Evolutionary conservation across 2,888 invertebrate species (phyloP).

Genomic region (Boloria selene): DNA sequence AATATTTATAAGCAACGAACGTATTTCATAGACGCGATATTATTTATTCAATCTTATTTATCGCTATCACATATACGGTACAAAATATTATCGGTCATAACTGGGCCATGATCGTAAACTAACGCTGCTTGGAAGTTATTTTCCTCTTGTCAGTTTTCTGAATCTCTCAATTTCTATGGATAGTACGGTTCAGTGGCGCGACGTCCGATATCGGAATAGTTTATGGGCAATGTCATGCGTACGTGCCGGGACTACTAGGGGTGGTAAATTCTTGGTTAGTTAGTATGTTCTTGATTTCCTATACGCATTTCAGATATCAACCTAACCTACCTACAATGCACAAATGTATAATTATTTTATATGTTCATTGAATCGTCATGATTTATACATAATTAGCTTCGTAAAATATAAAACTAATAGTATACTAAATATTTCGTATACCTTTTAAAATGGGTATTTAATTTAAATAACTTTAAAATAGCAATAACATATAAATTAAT

Average conservation of each 20-base stretch:
- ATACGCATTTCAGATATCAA: background rate
- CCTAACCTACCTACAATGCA: too few species aligned
- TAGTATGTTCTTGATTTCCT: constrained; percentile 29
- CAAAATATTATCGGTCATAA: constrained; percentile 33
- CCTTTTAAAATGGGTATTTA: too few species aligned
- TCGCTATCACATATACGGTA: constrained; percentile 14
- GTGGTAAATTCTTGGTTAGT: constrained; percentile 49
- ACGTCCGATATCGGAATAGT: constrained; percentile 67
- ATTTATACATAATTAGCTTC: too few species aligned
- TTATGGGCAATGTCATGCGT: constrained; percentile 62
- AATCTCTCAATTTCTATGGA: constrained; percentile 54
- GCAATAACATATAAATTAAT: too few species aligned
- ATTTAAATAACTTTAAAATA: too few species aligned
- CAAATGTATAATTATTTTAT: too few species aligned
- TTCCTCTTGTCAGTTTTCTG: constrained; percentile 47
- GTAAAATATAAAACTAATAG: too few species aligned
- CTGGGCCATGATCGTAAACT: constrained; percentile 37
- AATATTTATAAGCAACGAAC: background rate
- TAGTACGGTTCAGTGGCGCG: constrained; percentile 53
- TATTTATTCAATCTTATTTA: constrained; percentile 26
- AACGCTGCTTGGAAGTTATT: constrained; percentile 40
- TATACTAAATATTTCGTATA: too few species aligned
- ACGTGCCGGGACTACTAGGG: constrained; percentile 53
- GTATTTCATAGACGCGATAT: constrained; percentile 5
- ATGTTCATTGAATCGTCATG: too few species aligned